phyloP scores from a whole-genome alignment of 2,113 vertebrate species.

The Heptranchias perlo region DNA sequence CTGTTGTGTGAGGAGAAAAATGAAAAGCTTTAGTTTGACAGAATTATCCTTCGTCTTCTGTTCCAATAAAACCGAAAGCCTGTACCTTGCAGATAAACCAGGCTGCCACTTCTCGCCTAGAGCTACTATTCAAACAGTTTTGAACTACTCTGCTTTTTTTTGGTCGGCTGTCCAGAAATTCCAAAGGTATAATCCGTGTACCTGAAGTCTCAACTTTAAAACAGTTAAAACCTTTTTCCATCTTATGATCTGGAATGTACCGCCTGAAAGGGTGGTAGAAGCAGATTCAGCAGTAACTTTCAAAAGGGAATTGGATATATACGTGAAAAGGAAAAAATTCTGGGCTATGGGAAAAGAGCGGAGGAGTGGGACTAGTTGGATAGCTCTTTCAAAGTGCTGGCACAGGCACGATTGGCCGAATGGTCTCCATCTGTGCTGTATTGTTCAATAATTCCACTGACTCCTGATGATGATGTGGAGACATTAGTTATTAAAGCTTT shows the following conservation, averaged over 20 bases:
- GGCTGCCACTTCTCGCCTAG: background rate
- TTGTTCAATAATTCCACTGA: background rate
- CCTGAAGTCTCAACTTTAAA: background rate
- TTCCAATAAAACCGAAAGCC: conserved; percentile 3
- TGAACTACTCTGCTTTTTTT: background rate
- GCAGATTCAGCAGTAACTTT: background rate
- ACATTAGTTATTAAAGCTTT: background rate
- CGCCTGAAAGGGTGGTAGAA: background rate
- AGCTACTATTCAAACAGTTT: background rate
- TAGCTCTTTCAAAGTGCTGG: no score
- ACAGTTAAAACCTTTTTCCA: background rate
- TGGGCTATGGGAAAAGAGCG: background rate
- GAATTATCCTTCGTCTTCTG: background rate
- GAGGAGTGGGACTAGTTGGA: background rate
- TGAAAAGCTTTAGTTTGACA: background rate
- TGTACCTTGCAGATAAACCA: background rate
- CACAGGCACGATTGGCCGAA: background rate
- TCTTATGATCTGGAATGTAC: background rate
- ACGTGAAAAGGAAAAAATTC: no score
- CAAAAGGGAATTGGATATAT: background rate
- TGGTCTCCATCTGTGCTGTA: background rate
- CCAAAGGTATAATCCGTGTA: background rate
- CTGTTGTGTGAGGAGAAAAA: background rate
- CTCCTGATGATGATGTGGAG: background rate
- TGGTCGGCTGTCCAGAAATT: background rate